Evolutionary conservation across 2,888 invertebrate genomes (phyloP).

Genomic region (Cordilura impudica): DNA sequence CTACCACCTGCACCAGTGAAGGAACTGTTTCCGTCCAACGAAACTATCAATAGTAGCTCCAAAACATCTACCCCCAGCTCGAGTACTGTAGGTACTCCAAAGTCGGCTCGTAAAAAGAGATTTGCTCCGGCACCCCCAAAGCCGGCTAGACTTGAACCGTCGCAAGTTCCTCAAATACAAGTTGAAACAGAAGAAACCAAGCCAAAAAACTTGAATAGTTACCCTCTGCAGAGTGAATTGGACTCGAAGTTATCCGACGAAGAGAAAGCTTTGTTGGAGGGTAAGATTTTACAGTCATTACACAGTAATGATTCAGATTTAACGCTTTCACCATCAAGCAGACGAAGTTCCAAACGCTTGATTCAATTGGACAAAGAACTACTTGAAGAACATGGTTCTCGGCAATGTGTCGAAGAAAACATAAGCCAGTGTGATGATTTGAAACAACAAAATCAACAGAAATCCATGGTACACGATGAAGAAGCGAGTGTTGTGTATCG

Average conservation of each 20-base stretch:
- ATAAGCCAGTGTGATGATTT: conserved; percentile 64
- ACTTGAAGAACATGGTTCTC: conserved; percentile 63
- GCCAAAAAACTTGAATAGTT: conserved; percentile 71
- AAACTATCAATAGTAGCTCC: conserved; percentile 60
- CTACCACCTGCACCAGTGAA: conserved; percentile 70
- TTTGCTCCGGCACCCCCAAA: conserved; percentile 81
- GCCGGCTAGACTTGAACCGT: conserved; percentile 65
- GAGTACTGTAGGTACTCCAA: conserved; percentile 74
- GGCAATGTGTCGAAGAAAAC: neutral
- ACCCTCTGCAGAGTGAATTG: conserved; percentile 72
- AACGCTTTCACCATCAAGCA: conserved; percentile 47
- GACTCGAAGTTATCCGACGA: conserved; percentile 72
- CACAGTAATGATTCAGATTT: conserved; percentile 32
- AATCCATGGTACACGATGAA: conserved; percentile 32
- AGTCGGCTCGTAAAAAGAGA: conserved; percentile 81
- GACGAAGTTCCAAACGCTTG: conserved; percentile 64
- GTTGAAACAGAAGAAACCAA: conserved; percentile 61
- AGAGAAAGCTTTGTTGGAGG: conserved; percentile 73
- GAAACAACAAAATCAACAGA: conserved; percentile 62
- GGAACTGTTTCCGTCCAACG: conserved; percentile 66
- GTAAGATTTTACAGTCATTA: conserved; percentile 64
- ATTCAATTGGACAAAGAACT: conserved; percentile 71
- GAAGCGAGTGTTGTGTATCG: conserved; percentile 71
- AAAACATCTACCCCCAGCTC: conserved; percentile 70
- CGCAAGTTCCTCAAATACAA: conserved; percentile 43